Base-by-base conservation (phyloP, 1,140 invertebrate species). In the Tyrophagus putrescentiae region DNA sequence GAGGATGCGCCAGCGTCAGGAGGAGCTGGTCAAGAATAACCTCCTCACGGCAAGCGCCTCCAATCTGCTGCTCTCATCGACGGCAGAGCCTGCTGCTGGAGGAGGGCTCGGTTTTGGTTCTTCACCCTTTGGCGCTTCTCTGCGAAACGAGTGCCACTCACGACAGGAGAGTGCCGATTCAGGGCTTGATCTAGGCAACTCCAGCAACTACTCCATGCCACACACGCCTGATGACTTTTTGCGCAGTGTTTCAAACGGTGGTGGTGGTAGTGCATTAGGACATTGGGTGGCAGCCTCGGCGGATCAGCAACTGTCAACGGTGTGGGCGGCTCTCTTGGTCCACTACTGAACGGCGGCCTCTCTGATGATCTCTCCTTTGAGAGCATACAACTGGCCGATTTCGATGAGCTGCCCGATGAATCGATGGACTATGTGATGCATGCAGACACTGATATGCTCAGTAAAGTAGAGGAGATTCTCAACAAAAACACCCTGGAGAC, bases 141-240 rank as follows among this genome's bases (percentile, higher is more conserved):
- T 59, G n/a, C 65, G 42, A 62, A 63, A 80, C 54, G 86, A 91
- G 67, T 72, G 72, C 61, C 88, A 94, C 72, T 83, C 86, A 56
- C 78, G 90, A 59, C 89, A 94, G 72, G 90, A 93, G 71, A 92
- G 87, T 18, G 85, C 84, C 25, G 91, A 95, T 71, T 90, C 86
- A 72, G 91, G 91, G 42, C 76, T 94, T 32, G 87, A 87, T 66
- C 80, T 92, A 76, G 82, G 81, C 1, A 81, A 80, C 44, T 54
- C 52, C 9, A 54, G 52, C 9, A 73, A 68, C 64, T 92, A 88
- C 72, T 87, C 85, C 34, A 78, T 91, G 72, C 6, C 52, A 13
- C 52, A 54, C 27, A 54, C 52, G 1, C 52, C 52, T 13, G 52
- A 54, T 25, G 27, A 54, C 39, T 54, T 54, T 54, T 34, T 54